A percentile compares a stretch with the other conserved stretches of the same genome.
These are phyloP conservation scores for Chloebia gouldiae DNA, from an alignment of 2,113 vertebrate species.

Conservation along the genomic window DNA sequence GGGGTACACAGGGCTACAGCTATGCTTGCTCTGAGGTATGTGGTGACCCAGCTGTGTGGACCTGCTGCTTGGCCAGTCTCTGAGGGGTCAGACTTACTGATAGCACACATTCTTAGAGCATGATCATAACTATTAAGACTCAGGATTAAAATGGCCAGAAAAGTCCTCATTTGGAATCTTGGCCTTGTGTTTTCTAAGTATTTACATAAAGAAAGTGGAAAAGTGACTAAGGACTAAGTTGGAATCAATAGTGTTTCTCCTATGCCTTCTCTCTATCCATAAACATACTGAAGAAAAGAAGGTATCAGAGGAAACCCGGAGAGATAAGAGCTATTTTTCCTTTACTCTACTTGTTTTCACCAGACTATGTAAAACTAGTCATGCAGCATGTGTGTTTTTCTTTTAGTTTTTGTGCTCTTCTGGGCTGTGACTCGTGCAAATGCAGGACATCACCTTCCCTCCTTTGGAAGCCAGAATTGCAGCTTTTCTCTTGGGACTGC, in stretches of 20 bases:
- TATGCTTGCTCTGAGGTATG: background rate
- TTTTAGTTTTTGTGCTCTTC: background rate
- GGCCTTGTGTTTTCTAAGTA: background rate
- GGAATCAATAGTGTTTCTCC: background rate
- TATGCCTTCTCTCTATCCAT: background rate
- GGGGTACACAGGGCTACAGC: background rate
- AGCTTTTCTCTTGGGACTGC: background rate
- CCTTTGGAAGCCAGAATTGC: background rate
- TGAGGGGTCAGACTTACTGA: background rate
- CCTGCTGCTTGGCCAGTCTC: background rate
- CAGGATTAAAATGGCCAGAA: background rate
- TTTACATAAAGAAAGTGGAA: background rate
- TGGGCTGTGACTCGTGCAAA: background rate
- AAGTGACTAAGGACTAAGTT: background rate
- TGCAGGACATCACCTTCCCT: background rate
- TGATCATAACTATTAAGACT: background rate
- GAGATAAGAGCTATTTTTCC: conserved; percentile 22
- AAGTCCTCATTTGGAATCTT: background rate
- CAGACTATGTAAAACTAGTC: background rate
- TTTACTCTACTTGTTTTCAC: background rate
- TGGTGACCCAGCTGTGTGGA: background rate
- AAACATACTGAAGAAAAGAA: conserved; percentile 34
- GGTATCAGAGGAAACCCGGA: conserved; percentile 5
- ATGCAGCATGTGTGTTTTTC: background rate
- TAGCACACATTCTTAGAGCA: background rate